Conservation (phyloP, 2,888 invertebrate genomes). For the Parelbella ahira region DNA sequence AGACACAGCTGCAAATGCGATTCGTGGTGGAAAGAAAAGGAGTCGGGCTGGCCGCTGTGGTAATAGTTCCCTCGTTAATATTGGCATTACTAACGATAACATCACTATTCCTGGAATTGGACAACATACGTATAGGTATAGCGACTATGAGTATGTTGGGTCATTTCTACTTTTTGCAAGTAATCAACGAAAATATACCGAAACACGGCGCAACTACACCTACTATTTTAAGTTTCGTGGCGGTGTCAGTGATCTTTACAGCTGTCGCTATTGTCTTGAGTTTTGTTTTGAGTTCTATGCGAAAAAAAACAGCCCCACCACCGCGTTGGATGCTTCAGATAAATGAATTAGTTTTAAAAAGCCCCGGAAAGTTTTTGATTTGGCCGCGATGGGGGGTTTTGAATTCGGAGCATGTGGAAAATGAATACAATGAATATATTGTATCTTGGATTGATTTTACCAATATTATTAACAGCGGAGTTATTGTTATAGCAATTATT, state of each 20-base stretch:
- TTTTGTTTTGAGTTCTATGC: conserved; percentile 35
- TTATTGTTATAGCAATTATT: conserved; percentile 18
- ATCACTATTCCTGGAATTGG: conserved; percentile 39
- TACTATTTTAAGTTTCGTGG: conserved; percentile 40
- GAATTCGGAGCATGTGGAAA: conserved; percentile 16
- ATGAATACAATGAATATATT: conserved; percentile 4
- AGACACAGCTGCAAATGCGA: conserved; percentile 35
- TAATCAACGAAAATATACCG: conserved; percentile 38
- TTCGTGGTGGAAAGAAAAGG: conserved; percentile 47
- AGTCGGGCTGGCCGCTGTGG: conserved; percentile 35
- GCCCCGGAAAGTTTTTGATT: conserved; percentile 33
- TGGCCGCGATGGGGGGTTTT: conserved; percentile 36
- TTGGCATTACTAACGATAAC: conserved; percentile 38
- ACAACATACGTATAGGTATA: conserved; percentile 36
- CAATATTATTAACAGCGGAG: conserved; percentile 37
- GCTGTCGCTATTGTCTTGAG: conserved; percentile 34
- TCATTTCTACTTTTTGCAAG: conserved; percentile 39
- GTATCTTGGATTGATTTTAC: conserved; percentile 41
- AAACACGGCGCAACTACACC: conserved; percentile 38
- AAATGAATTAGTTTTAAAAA: conserved; percentile 35
- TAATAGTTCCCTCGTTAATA: conserved; percentile 42
- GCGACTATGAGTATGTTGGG: conserved; percentile 40
- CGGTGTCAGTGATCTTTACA: conserved; percentile 40
- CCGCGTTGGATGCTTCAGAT: conserved; percentile 34
- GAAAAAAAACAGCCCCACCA: conserved; percentile 28